Percentiles rank a stretch among this genome's conserved stretches.
phyloP scores from a whole-genome alignment of 2,797 vertebrate genomes.

The Tokudaia muenninki region DNA sequence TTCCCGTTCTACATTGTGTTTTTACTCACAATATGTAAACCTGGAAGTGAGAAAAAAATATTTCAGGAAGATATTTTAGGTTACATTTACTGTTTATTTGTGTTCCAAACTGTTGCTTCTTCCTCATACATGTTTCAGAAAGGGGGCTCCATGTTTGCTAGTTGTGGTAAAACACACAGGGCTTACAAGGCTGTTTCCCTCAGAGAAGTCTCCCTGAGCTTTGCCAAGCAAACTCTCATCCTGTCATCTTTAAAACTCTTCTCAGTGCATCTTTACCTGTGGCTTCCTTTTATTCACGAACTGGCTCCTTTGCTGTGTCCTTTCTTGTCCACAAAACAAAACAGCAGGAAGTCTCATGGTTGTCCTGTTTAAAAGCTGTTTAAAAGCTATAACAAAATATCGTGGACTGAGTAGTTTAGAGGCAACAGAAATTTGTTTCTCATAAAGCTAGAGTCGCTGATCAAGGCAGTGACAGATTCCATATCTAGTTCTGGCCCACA shows the following conservation, averaged over 20 bases:
- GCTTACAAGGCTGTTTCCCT: background rate
- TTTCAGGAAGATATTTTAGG: background rate
- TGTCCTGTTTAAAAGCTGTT: background rate
- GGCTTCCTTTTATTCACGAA: background rate
- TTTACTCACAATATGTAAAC: slow-evolving; percentile 2
- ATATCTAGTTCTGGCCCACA: background rate
- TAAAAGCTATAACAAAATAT: background rate
- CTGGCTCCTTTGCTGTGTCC: background rate
- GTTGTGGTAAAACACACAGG: background rate
- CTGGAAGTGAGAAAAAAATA: background rate
- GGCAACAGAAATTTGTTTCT: background rate
- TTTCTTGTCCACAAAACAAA: background rate
- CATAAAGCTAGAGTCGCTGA: no score
- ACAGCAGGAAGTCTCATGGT: background rate
- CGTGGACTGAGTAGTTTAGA: background rate
- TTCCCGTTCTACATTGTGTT: slow-evolving; percentile 22
- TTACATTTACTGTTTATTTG: slow-evolving; percentile 36
- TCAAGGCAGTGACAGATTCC: background rate
- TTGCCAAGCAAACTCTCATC: background rate
- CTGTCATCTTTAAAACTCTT: background rate
- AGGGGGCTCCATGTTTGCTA: background rate
- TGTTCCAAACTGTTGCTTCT: background rate
- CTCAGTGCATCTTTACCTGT: background rate
- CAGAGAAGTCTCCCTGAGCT: background rate
- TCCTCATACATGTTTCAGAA: background rate